Evolutionary conservation across 1,140 invertebrate species (phyloP), one percentile per base, ranked within the genome.

Genomic region (Triops longicaudatus): DNA sequence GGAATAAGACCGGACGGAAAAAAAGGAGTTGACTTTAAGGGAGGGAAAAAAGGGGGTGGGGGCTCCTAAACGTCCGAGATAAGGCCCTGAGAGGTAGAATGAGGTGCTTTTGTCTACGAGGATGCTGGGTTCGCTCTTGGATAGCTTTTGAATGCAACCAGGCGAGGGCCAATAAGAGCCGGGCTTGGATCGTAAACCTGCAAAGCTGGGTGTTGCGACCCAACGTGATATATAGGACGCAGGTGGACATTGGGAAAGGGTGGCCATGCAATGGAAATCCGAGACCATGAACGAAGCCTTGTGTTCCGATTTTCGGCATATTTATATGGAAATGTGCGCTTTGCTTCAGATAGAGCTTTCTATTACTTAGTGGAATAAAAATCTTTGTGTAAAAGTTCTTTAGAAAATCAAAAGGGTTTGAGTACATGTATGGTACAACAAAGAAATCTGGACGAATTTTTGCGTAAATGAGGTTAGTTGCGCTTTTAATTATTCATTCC

Each of bases 71-170:
- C 50, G 50, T 63, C 50, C 50, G 50, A 63, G 50, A 63, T 63
- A 63, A 63, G 50, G 50, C 17, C 50, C 31, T 7, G 22, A 63
- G 50, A 63, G 50, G 50, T 63, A 63, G 50, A 63, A 63, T 17
- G 50, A 63, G n/a, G 50, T 63, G 50, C 50, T 63, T 63, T 63
- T 63, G 50, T 63, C 50, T 63, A 63, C 50, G 10, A 17, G 14
- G 50, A 22, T 63, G 50, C 50, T 22, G 14, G 50, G 50, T 63
- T 63, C 50, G 14, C 50, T 63, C 50, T 63, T 11, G 31, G 31
- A 63, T 63, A 63, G 50, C 50, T 63, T 63, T 63, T 63, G 50
- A 63, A 63, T 63, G 50, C 50, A 63, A 63, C 50, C 50, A 17
- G 2, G 50, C 50, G 50, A 63, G 50, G 50, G 50, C 50, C 50